Evolutionary conservation across 2,113 vertebrate species (phyloP).

Genomic region (Taxidea taxus): DNA sequence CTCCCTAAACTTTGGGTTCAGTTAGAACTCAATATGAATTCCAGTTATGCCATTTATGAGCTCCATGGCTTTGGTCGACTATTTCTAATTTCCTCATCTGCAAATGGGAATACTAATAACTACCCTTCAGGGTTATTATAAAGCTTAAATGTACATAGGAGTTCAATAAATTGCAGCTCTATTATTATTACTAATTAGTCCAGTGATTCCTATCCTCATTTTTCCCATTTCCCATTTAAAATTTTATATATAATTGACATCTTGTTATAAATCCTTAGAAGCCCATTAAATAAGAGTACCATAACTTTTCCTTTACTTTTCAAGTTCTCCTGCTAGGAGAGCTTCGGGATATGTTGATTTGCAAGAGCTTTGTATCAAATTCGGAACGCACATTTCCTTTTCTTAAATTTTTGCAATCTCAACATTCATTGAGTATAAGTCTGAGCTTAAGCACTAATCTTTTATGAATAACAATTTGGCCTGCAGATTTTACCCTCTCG

Average conservation of each 20-base stretch:
- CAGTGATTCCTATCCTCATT: neutral
- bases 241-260: neutral
- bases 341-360: neutral
- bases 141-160: neutral
- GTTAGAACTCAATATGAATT: neutral
- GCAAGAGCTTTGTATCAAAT: neutral
- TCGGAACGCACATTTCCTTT: neutral
- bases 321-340: neutral
- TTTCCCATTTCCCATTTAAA: constrained; percentile 31
- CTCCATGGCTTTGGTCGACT: neutral
- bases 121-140: neutral
- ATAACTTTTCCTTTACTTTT: constrained; percentile 18
- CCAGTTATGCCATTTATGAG: neutral
- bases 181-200: neutral
- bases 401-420: neutral
- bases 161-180: neutral
- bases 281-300: neutral
- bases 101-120: neutral
- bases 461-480: neutral
- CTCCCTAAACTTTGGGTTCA: neutral
- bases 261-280: constrained; percentile 40
- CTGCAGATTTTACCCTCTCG: neutral
- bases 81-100: neutral
- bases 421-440: neutral
- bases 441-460: neutral